Conservation (phyloP, 2,888 invertebrate species). For the Dynastes maya region DNA sequence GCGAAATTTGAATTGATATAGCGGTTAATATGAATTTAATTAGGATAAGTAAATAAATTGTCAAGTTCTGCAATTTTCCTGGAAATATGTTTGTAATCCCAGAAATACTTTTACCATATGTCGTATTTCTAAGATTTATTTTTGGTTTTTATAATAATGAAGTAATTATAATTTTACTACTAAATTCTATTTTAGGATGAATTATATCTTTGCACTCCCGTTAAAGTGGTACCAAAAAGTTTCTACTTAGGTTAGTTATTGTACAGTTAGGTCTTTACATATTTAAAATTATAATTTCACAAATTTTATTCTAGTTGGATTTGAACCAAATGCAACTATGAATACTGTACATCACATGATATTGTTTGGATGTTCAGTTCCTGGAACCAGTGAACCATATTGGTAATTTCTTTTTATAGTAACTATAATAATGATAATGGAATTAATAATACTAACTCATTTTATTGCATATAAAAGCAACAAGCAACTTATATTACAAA, state of each 20-base stretch:
- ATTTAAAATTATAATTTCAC: slow-evolving; percentile 30
- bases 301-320: slow-evolving; percentile 80
- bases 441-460: background rate
- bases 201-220: slow-evolving; percentile 92
- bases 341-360: slow-evolving; percentile 95
- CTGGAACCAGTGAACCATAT: slow-evolving; percentile 80
- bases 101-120: background rate
- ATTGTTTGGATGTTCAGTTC: slow-evolving; percentile 89
- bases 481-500: too few species aligned
- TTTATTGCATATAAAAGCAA: background rate
- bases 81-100: too few species aligned
- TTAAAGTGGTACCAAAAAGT: slow-evolving; percentile 84
- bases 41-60: background rate
- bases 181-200: slow-evolving; percentile 84
- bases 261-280: slow-evolving; percentile 14
- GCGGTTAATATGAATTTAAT: slow-evolving; percentile 28
- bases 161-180: background rate
- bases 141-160: background rate
- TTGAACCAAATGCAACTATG: slow-evolving; percentile 93
- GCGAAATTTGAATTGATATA: slow-evolving; percentile 13
- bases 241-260: slow-evolving; percentile 83
- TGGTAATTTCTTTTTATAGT: slow-evolving; percentile 75
- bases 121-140: background rate
- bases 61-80: too few species aligned
- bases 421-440: background rate